phyloP scores from a whole-genome alignment of 2,113 vertebrate genomes.

The Eurypyga helias region DNA sequence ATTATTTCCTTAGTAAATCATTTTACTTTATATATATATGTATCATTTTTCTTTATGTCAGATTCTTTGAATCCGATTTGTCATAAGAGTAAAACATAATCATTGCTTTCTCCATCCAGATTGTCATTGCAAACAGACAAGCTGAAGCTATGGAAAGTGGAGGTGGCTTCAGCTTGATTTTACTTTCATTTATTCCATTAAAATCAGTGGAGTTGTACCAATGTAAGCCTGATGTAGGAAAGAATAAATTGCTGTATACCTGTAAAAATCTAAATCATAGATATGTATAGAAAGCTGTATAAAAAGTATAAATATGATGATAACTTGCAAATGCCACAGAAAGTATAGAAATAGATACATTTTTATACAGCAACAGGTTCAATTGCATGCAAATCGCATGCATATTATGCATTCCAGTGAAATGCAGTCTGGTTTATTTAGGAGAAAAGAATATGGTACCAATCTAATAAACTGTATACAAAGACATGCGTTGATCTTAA shows the following conservation, averaged over 20 bases:
- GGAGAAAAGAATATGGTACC: not conserved
- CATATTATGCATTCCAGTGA: not conserved
- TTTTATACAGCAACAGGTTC: not conserved
- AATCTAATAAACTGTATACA: not conserved
- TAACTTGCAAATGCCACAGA: not conserved
- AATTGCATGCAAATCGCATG: conserved; percentile 16
- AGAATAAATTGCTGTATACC: not conserved
- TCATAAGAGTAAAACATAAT: conserved; percentile 22
- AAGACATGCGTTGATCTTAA: not conserved
- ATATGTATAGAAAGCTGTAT: not conserved
- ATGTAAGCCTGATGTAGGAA: conserved; percentile 30
- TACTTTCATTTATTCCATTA: conserved; percentile 37
- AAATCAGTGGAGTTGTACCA: conserved; percentile 62
- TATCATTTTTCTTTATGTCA: conserved; percentile 14
- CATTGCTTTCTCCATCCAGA: conserved; percentile 60
- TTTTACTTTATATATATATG: not conserved
- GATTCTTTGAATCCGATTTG: conserved; percentile 35
- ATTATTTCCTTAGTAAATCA: conserved; percentile 27
- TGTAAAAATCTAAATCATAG: not conserved
- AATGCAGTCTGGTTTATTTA: not conserved
- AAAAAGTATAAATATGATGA: not conserved
- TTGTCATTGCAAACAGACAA: conserved; percentile 48
- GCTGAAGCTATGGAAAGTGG: not conserved
- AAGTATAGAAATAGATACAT: not conserved
- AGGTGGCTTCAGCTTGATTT: conserved; percentile 27